phyloP scores from a whole-genome alignment of 2,113 vertebrate genomes.

The Cyprinus carpio region DNA sequence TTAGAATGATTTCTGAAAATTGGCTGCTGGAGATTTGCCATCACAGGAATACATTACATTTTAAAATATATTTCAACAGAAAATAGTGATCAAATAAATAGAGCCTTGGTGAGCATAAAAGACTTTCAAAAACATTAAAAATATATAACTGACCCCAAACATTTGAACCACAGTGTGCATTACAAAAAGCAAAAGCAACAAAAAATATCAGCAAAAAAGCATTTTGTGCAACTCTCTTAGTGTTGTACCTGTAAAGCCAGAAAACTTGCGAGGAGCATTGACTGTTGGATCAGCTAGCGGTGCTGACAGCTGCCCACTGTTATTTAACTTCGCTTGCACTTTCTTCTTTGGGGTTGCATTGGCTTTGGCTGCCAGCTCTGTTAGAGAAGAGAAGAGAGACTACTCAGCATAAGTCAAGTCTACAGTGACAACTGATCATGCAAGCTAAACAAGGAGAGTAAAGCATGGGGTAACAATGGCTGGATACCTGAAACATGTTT shows the following conservation, averaged over 20 bases:
- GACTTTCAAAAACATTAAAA: not conserved
- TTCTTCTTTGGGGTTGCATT: conserved; percentile 88
- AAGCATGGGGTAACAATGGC: not conserved
- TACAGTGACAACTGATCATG: not conserved
- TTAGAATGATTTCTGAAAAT: not conserved
- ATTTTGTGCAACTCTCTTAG: not conserved
- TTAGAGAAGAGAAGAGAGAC: conserved; percentile 5
- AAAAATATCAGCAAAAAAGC: not conserved
- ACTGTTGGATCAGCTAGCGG: conserved; percentile 68
- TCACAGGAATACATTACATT: not conserved
- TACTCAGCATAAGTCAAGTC: not conserved
- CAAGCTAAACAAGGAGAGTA: not conserved
- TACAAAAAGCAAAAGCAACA: not conserved
- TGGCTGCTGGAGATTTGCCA: not conserved
- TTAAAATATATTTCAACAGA: not conserved
- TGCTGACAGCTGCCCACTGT: conserved; percentile 74
- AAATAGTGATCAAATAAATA: not conserved
- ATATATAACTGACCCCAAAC: not conserved
- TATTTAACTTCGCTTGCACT: conserved; percentile 84
- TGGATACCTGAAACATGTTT: conserved; percentile 85
- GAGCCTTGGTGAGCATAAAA: not conserved
- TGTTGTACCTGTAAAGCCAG: conserved; percentile 87
- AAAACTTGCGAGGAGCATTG: conserved; percentile 92
- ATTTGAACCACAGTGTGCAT: not conserved
- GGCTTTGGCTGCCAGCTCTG: conserved; percentile 86